Evolutionary conservation across 2,888 invertebrate genomes (phyloP).

Genomic region (Melinopterus prodromus): DNA sequence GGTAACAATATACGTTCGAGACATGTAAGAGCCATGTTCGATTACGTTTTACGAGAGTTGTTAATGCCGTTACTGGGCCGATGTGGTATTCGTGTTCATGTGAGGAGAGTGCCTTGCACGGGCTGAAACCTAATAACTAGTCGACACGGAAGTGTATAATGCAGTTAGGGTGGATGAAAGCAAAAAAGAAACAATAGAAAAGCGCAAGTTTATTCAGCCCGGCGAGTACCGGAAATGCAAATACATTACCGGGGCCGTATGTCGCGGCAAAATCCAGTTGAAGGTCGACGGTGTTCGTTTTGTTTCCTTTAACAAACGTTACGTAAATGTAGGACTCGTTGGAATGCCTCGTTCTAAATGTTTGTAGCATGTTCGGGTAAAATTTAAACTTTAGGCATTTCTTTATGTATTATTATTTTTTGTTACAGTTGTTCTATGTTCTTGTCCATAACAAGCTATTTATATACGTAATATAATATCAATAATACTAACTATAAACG

Average conservation of each 20-base stretch:
- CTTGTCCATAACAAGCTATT: too few relatives aligned
- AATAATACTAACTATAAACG: too few relatives aligned
- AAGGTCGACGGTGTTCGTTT: background rate
- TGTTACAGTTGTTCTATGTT: too few relatives aligned
- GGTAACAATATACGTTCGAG: background rate
- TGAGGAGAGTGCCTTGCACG: conserved; percentile 20
- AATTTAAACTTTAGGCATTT: background rate
- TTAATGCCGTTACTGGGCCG: background rate
- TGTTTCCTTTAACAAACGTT: background rate
- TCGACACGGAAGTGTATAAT: conserved; percentile 22
- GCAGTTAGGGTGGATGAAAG: conserved; percentile 6
- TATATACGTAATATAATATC: too few relatives aligned
- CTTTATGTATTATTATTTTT: too few relatives aligned
- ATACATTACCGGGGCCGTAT: background rate
- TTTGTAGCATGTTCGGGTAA: background rate
- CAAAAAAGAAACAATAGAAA: conserved; percentile 4
- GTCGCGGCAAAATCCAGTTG: background rate
- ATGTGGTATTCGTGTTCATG: background rate
- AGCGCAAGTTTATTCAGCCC: background rate
- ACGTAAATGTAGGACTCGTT: background rate
- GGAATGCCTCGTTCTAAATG: background rate
- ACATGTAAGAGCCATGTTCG: background rate
- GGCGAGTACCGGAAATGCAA: background rate
- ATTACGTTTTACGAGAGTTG: background rate
- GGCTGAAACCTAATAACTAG: conserved; percentile 14